A percentile compares a stretch with the other conserved stretches of the same genome.
Conservation (phyloP, 2,113 vertebrate genomes). For the Lipophrys pholis region DNA sequence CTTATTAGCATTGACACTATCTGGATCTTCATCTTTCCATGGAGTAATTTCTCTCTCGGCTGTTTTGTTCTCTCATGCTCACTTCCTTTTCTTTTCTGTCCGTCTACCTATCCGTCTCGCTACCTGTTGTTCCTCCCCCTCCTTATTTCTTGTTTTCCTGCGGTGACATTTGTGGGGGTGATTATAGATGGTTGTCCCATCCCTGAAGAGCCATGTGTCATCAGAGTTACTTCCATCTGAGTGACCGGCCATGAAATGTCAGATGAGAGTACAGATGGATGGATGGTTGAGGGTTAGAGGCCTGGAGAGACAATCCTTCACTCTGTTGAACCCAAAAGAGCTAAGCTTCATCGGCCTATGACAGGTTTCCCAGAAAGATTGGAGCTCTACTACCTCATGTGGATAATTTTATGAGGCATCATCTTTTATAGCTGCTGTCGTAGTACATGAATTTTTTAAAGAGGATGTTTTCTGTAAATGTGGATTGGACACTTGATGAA, state of each 20-base stretch:
- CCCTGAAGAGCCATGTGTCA: slow-evolving; percentile 61
- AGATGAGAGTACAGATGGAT: slow-evolving; percentile 64
- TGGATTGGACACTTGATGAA: not conserved
- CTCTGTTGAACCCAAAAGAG: slow-evolving; percentile 49
- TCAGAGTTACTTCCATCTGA: slow-evolving; percentile 62
- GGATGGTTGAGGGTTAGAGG: slow-evolving; percentile 59
- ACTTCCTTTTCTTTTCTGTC: not conserved
- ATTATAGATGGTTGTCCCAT: slow-evolving; percentile 57
- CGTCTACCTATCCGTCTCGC: not conserved
- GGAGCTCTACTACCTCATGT: slow-evolving; percentile 12
- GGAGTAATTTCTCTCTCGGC: not conserved
- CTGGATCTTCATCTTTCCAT: slow-evolving; percentile 23
- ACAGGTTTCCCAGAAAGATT: slow-evolving; percentile 27
- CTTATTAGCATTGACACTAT: slow-evolving; percentile 5
- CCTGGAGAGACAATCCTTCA: slow-evolving; percentile 58
- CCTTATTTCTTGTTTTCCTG: slow-evolving; percentile 40
- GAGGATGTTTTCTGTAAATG: not conserved
- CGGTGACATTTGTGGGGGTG: slow-evolving; percentile 63
- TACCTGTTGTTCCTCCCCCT: slow-evolving; percentile 42
- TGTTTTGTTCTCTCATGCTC: not conserved
- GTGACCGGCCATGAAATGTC: slow-evolving; percentile 74
- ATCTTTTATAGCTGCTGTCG: slow-evolving; percentile 21
- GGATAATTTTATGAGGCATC: slow-evolving; percentile 38
- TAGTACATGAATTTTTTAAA: slow-evolving; percentile 10
- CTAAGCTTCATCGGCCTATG: slow-evolving; percentile 42